phyloP scores from a whole-genome alignment of 2,888 invertebrate genomes.

The Osmoderma eremita region DNA sequence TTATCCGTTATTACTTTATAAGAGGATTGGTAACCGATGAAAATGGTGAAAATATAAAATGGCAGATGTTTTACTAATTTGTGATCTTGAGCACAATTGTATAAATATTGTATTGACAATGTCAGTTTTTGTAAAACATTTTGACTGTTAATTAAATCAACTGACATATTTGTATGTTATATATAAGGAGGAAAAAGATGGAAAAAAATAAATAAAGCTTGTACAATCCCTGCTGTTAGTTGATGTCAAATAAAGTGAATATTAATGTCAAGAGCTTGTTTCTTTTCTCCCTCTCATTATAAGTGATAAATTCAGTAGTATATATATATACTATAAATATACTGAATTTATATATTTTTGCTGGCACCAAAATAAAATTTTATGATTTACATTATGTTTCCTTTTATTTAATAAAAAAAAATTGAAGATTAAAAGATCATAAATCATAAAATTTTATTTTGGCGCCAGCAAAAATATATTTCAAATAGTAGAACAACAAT shows the following conservation, averaged over 20 bases:
- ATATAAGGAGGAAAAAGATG: conserved; percentile 39
- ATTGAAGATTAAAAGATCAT: no score
- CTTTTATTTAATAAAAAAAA: no score
- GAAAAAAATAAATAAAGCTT: conserved; percentile 54
- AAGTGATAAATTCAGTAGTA: background rate
- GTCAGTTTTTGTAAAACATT: conserved; percentile 59
- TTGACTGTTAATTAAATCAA: conserved; percentile 60
- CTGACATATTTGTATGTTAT: conserved; percentile 54
- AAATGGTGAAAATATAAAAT: conserved; percentile 25
- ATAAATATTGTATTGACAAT: conserved; percentile 61
- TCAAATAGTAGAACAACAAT: no score
- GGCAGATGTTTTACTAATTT: conserved; percentile 50
- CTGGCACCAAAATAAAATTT: no score
- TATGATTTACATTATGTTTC: no score
- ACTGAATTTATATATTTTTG: no score
- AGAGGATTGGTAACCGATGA: conserved; percentile 21
- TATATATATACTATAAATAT: no score
- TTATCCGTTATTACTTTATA: conserved; percentile 26
- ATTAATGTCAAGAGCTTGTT: conserved; percentile 53
- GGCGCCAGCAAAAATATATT: no score
- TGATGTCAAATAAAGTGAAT: conserved; percentile 61
- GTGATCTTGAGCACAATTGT: conserved; percentile 58
- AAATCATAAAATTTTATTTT: no score
- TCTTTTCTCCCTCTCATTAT: conserved; percentile 9
- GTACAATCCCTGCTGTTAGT: conserved; percentile 63